Evolutionary conservation across 2,113 vertebrate species (phyloP), one percentile per base, ranked within the genome.

Genomic region (Miniopterus natalensis): DNA sequence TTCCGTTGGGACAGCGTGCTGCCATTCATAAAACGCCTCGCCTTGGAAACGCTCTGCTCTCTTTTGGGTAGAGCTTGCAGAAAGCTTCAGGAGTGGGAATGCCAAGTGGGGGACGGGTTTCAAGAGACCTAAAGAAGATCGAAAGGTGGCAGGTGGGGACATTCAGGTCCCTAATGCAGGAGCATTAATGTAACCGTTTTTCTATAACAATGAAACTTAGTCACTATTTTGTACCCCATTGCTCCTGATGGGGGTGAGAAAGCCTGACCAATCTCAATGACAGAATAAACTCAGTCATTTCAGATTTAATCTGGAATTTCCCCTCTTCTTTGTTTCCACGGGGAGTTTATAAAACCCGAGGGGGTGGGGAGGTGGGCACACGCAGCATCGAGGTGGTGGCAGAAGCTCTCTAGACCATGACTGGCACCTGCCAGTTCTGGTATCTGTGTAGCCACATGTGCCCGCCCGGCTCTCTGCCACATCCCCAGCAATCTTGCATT

Each of bases 1-100:
- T 77, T 27, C 36, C 2, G 20, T 90, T 53, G 59, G 11, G n/a
- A 55, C 0, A 0, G 1, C 12, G 36, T 1, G 0, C 7, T 29
- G 29, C 18, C 23, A 53, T 12, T 80, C 42, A 31, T 27, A 51
- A 75, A 49, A 59, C 1, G 12, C 15, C 27, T 53, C 66, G 20
- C 53, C 73, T 92, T 53, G 15, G 40, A 88, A 53, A 27, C 12
- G 0, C 17, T 83, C 20, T 1, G 0, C 21, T 59, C 36, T 13
- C 23, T 31, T 66, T 70, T 18, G 36, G 61, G 27, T 21, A 17
- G 42, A 25, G 29, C 63, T 47, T 75, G 4, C 40, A 88, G 65
- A 70, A 85, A 80, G 25, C n/a, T 79, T 57, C 12, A 7, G 83
- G 55, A 84, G 57, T n/a, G 36, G 51, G 23, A 84, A 79, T 20